A percentile compares a stretch with the other conserved stretches of the same genome.
phyloP scores from a whole-genome alignment of 2,113 vertebrate genomes.

The Cottus gobio region DNA sequence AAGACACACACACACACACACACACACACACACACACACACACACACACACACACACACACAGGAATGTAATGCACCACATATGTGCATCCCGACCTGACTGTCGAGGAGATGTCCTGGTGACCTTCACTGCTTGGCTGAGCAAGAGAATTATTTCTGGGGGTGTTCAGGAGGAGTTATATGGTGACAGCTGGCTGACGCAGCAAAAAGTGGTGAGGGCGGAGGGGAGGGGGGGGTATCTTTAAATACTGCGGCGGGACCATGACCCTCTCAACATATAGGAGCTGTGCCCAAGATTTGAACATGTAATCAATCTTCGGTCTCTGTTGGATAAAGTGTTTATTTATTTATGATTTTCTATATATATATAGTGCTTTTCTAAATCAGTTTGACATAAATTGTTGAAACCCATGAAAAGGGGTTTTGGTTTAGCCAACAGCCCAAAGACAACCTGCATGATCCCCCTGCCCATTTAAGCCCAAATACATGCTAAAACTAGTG shows the following conservation, averaged over 20 bases:
- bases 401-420: neutral
- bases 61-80: neutral
- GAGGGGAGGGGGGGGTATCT: neutral
- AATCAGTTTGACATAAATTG: neutral
- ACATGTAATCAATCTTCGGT: neutral
- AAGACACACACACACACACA: neutral
- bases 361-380: neutral
- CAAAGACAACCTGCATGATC: neutral
- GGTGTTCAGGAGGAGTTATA: neutral
- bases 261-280: neutral
- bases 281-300: neutral
- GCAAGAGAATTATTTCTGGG: conserved; percentile 36
- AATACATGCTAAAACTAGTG: neutral
- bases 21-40: conserved; percentile 1
- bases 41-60: neutral
- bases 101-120: conserved; percentile 15
- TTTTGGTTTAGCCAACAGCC: neutral
- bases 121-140: conserved; percentile 52
- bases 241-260: conserved; percentile 23
- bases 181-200: conserved; percentile 33
- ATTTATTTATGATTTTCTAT: too few relatives aligned
- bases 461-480: too few relatives aligned
- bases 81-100: conserved; percentile 7
- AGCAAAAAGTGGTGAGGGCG: conserved; percentile 17
- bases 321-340: neutral